Evolutionary conservation across 2,797 vertebrate species (phyloP), one percentile per base, ranked within the genome.

Genomic region (Borostomias antarcticus): DNA sequence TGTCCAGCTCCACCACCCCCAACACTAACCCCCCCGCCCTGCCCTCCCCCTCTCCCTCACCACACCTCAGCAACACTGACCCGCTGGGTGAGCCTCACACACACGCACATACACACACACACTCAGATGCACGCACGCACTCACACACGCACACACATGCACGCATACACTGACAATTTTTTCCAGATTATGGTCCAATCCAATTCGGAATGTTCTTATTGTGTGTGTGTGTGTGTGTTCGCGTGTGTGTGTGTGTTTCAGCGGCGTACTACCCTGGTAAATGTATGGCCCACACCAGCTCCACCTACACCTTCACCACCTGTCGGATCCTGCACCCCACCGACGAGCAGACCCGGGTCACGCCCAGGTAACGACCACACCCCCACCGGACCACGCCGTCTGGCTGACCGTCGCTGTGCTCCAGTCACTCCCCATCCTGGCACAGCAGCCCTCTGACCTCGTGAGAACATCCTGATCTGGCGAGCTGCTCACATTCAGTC

Each of bases 251-350:
- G 58, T 61, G 21, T 45, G 13, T 58, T 45, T 74, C 57, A 89
- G 74, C 91, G 94, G 95, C 93, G 19, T 94, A 95, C 85, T 95
- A 96, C 82, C 98, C 98, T 57, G 98, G 98, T 76, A 99, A 99
- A 91, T 96, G 95, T 89, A 97, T 98, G 96, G 97, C 95, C 74
- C 95, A 98, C 91, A 98, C 98, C 87, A 98, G 95, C 90, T 98
- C 96, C 53, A 99, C 97, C 64, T 99, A 96, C 91, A 99, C 98
- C 78, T 98, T 98, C 81, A 99, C 97, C 64, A 99, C 96, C 71
- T 99, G 98, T 72, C 94, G 95, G 68, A 99, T 99, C 86, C 93
- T 99, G 76, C 97, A 99, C 79, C 98, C 97, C 19, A 97, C 96
- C 0, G 96, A 99, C 35, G 97, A 99, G 64, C 94, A 93, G 86